A percentile compares a stretch with the other conserved stretches of the same genome.
These are phyloP conservation scores for Dryobotodes eremita DNA, from an alignment of 2,888 invertebrate genomes.

Conservation along the genomic window DNA sequence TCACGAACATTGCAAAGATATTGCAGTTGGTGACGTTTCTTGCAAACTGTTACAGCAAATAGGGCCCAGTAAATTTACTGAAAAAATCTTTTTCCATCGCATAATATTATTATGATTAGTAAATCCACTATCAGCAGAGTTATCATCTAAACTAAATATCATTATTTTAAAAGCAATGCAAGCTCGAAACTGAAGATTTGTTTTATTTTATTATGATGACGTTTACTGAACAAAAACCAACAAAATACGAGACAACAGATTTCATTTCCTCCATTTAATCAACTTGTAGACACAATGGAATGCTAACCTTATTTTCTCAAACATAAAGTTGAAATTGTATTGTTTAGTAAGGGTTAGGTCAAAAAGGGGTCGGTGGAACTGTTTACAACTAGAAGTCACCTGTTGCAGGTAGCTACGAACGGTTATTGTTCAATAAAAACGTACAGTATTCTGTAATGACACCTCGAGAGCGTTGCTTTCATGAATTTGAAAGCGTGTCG, in stretches of 20 bases:
- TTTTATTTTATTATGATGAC: slow-evolving; percentile 70
- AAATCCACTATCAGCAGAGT: background rate
- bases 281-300: slow-evolving; percentile 55
- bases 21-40: background rate
- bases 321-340: slow-evolving; percentile 63
- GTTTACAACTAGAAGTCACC: slow-evolving; percentile 79
- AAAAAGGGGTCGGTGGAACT: slow-evolving; percentile 69
- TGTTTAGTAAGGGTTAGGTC: slow-evolving; percentile 59
- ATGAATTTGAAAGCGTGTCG: slow-evolving; percentile 76
- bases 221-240: slow-evolving; percentile 71
- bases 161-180: slow-evolving; percentile 55
- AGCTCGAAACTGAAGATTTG: slow-evolving; percentile 61
- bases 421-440: slow-evolving; percentile 85
- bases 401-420: slow-evolving; percentile 79
- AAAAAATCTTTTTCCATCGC: background rate
- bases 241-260: slow-evolving; percentile 79
- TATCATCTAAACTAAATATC: slow-evolving; percentile 26
- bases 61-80: background rate
- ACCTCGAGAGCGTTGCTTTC: slow-evolving; percentile 70
- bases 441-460: slow-evolving; percentile 79
- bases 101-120: background rate
- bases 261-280: slow-evolving; percentile 80
- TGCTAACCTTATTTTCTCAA: slow-evolving; percentile 60
- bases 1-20: background rate
- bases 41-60: too few relatives aligned